A percentile compares a stretch with the other conserved stretches of the same genome.
Evolutionary conservation across 2,113 vertebrate genomes (phyloP).

Genomic region (Beaufortia kweichowensis): DNA sequence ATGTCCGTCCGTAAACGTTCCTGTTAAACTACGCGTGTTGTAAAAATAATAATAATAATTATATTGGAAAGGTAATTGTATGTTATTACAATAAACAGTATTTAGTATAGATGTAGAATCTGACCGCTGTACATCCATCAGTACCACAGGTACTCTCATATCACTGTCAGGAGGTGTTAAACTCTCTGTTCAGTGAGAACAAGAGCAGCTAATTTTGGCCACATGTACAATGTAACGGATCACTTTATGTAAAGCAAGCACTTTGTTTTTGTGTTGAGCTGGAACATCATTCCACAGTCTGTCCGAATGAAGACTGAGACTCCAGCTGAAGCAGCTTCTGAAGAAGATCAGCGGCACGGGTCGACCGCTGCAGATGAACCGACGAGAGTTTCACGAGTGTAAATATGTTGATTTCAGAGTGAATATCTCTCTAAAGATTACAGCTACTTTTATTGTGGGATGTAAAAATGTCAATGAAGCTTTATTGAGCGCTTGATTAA

Average conservation of each 20-base stretch:
- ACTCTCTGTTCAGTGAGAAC: no score
- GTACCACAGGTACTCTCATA: no score
- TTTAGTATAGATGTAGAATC: constrained; percentile 6
- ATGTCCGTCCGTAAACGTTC: constrained; percentile 14
- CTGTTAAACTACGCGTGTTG: constrained; percentile 14
- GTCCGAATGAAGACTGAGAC: constrained; percentile 18
- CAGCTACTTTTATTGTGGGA: constrained; percentile 31
- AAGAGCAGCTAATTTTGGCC: no score
- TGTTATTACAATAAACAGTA: constrained; percentile 24
- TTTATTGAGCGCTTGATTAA: constrained; percentile 30
- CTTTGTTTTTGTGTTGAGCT: neutral
- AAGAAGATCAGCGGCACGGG: no score
- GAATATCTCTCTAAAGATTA: constrained; percentile 50
- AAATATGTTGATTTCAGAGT: constrained; percentile 55
- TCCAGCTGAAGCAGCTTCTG: no score
- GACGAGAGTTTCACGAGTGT: constrained; percentile 47
- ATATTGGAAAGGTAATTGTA: constrained; percentile 29
- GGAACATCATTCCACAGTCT: constrained; percentile 3
- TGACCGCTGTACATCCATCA: no score
- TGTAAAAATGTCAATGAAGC: constrained; percentile 40
- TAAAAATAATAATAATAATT: neutral
- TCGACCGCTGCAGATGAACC: neutral
- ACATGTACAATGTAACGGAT: neutral
- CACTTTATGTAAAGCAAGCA: neutral
- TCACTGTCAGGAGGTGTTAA: no score